Evolutionary conservation across 2,888 invertebrate genomes (phyloP), one percentile per base, ranked within the genome.

Genomic region (Sturmia bella): DNA sequence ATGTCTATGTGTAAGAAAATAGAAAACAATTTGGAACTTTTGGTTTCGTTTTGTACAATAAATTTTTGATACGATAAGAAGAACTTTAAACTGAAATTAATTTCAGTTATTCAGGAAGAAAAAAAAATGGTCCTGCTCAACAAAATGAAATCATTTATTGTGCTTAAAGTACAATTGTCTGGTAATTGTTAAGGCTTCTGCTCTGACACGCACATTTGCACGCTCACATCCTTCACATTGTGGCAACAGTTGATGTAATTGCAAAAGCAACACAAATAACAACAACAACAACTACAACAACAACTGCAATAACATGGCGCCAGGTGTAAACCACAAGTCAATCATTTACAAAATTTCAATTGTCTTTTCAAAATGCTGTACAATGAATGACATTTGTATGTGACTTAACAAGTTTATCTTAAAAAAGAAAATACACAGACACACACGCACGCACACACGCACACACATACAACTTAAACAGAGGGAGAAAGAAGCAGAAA

Each of bases 241-340:
- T 69, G 69, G 69, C 45, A 69, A 78, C 70, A 74, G 54, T 59
- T 77, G 64, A 9, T 45, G 19, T 63, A 68, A 69, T 56, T 56
- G 43, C 45, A 63, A 54, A 15, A n/a, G 43, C 27, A 50, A 12
- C 48, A 56, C 50, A 52, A 41, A 9, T 43, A 50, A n/a, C 21
- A 61, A 48, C 73, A 73, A 77, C 48, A 56, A 57, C 59, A 41
- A 9, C 50, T 43, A n/a, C 21, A 61, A 48, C 73, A 73, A 77
- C 70, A 64, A 63, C 17, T 61, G 15, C 61, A 76, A 63, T 56
- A 41, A 37, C 59, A 70, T 56, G 72, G 43, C 52, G 56, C 59
- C 82, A 82, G 82, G 78, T 82, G 74, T 75, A 75, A 75, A 75
- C 82, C 78, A 82, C 82, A 78, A 78, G 78, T 82, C 82, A 82